Base-by-base conservation (phyloP, 1,140 invertebrate genomes). In the Aphelenchoides avenae region DNA sequence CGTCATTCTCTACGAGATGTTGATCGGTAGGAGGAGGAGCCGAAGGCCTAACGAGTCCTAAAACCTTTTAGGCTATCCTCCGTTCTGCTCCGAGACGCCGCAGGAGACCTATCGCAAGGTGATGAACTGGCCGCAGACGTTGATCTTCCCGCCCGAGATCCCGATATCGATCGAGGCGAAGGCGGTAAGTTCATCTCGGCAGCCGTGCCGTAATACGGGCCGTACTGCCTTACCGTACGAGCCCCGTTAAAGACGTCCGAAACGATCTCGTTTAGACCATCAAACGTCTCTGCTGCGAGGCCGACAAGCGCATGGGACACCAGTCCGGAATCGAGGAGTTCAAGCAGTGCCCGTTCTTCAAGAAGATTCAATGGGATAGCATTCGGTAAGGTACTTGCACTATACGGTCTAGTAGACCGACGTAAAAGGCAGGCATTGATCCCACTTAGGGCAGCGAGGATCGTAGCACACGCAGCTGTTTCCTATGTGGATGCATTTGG, bases 1-100 rank as follows among this genome's bases (percentile, higher is more conserved):
- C 40, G 94, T 99, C 41, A 98, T 98, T 66, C 98, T 99, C 94
- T 99, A 96, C 80, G 95, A 99, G 83, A 99, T 99, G 95, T 83
- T 99, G 51, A 98, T 99, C 81, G 93, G 87, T 86, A 77, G 75
- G 66, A 18, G 6, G 1, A 24, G 51, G 29, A 0, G 41, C 50
- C 36, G 22, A 26, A 13, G 27, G 22, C 13, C 13, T 58, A 29
- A 59, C 43, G 52, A 42, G 6, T 22, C 24, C 31, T 15, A 39
- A 39, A 9, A 11, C 33, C 15, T 71, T 86, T 1, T 9, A 60
- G 86, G 94, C 39, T 98, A 97, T 81, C 95, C 95, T 59, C 94
- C 94, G 34, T 99, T 99, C 80, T 98, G 94, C 79, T 95, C 91
- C 31, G 94, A 98, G 80, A 97, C 93, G 76, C 92, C 95, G 11